These are phyloP conservation scores for Drosophila guanche DNA, from an alignment of 1,140 invertebrate genomes.

Conservation along the genomic window DNA sequence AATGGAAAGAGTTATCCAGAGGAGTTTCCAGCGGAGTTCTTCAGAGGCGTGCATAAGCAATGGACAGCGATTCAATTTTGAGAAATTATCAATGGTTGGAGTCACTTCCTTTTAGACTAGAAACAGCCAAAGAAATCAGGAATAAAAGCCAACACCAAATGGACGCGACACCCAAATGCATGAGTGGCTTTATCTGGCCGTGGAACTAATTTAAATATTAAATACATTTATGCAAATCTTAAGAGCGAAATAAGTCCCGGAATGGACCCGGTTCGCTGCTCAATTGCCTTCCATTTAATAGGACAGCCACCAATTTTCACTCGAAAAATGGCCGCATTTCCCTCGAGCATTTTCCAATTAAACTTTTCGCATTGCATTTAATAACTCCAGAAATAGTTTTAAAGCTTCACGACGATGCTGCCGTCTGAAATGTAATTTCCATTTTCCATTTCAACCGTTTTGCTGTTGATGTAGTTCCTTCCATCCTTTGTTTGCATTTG, in stretches of 20 bases:
- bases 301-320: constrained; percentile 39
- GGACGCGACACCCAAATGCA: constrained; percentile 37
- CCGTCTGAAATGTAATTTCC: constrained; percentile 12
- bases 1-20: no score
- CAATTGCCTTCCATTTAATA: constrained; percentile 73
- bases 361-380: constrained; percentile 75
- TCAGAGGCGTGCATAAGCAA: no score
- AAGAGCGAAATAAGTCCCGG: constrained; percentile 41
- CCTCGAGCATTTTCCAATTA: constrained; percentile 63
- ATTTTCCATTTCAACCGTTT: constrained; percentile 43
- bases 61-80: no score
- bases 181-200: constrained; percentile 35
- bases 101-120: no score
- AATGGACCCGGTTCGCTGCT: constrained; percentile 6
- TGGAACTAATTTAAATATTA: constrained; percentile 75
- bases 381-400: constrained; percentile 69
- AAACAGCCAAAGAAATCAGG: no score
- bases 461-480: constrained; percentile 43
- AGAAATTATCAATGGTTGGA: no score
- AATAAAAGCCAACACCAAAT: background rate
- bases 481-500: constrained; percentile 24
- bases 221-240: constrained; percentile 79
- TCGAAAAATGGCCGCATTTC: constrained; percentile 24
- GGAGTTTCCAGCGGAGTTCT: no score
- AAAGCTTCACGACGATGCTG: constrained; percentile 29